A percentile compares a stretch with the other conserved stretches of the same genome.
These are phyloP conservation scores for Drosophila takahashii DNA, from an alignment of 1,140 invertebrate species.

Conservation along the genomic window DNA sequence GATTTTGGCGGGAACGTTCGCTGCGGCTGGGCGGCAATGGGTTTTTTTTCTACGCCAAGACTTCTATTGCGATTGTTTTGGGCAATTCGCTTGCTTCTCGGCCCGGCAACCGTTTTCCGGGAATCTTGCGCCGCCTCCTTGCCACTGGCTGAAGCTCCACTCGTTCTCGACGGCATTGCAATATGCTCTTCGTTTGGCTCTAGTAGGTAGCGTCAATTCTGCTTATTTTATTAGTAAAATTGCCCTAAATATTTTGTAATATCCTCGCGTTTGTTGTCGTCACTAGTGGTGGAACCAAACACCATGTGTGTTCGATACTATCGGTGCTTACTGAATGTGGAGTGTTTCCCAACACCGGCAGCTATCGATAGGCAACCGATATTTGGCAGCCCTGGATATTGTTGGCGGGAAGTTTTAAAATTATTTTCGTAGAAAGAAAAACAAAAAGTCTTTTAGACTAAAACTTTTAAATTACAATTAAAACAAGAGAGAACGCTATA, in stretches of 20 bases:
- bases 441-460: too few species aligned
- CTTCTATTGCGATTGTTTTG: neutral
- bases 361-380: neutral
- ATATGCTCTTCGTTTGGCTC: neutral
- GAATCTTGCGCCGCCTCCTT: neutral
- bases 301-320: neutral
- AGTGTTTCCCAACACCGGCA: neutral
- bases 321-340: neutral
- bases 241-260: neutral
- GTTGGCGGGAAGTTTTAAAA: neutral
- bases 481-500: too few species aligned
- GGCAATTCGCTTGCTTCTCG: conserved; percentile 1
- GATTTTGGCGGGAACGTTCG: conserved; percentile 29
- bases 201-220: neutral
- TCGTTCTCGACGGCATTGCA: neutral
- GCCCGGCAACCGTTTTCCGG: neutral
- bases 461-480: too few species aligned
- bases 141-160: neutral
- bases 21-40: neutral
- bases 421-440: neutral
- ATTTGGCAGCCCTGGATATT: neutral
- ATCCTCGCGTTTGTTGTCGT: conserved; percentile 1
- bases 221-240: neutral
- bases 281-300: neutral
- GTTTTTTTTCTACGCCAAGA: conserved; percentile 3